Evolutionary conservation across 2,888 invertebrate genomes (phyloP), one percentile per base, ranked within the genome.

Genomic region (Leucophenga maculata): DNA sequence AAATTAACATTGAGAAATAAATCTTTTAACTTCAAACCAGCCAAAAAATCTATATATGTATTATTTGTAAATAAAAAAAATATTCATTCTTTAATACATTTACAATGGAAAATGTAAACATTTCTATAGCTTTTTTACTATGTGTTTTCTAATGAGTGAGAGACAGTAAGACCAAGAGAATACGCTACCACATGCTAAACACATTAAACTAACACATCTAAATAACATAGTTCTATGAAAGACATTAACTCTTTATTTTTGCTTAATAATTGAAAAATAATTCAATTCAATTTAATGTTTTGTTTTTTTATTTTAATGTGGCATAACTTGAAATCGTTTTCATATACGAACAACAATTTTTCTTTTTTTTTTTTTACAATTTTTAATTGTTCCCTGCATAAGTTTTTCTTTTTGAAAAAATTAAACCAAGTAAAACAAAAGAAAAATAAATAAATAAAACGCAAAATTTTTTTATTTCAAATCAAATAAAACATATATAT

Each of bases 351-450:
- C 66, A 66, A 67, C 57, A 59, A 67, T 67, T 68, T 68, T n/a
- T n/a, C n/a, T n/a, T n/a, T 65, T 68, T 59, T 71, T 69, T 66
- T 72, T 73, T 74, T 81, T 83, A 83, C 84, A 81, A 81, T 81
- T 83, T 83, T 78, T 72, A 81, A 81, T 81, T 81, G 81, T 83
- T 81, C 84, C 81, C 81, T 81, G 81, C 81, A 81, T 83, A 18
- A 55, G 20, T 26, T 55, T 55, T 32, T 32, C 55, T 3, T 22
- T 11, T 60, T 55, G 59, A 48, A 50, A 31, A 16, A 68, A 50
- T 44, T 54, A 65, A 73, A 73, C 65, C 4, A 26, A 26, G 50
- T 32, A 67, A 74, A 32, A 16, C 70, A 48, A 69, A 75, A 39
- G 1, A 46, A 1, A 46, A 46, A 9, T n/a, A 22, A 14, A 46